Evolutionary conservation across 92 coral and sea anemone species (phyloP).

Genomic region (Parazoanthus swiftii): DNA sequence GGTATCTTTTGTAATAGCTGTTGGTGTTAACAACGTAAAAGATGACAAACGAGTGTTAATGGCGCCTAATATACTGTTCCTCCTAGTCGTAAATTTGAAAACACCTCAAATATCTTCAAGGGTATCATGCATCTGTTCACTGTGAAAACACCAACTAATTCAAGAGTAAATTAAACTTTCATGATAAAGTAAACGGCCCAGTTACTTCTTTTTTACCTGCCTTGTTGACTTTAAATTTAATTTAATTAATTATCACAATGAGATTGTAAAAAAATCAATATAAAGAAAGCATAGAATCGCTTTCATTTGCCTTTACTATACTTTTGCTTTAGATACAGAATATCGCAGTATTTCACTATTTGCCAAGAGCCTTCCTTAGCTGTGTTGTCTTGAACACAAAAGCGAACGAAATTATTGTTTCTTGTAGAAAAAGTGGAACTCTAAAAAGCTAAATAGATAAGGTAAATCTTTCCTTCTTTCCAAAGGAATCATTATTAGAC

Average conservation of each 20-base stretch:
- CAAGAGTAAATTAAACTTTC: not conserved
- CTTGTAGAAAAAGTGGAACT: not conserved
- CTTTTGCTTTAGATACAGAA: not conserved
- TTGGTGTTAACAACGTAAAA: not conserved
- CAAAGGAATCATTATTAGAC: not conserved
- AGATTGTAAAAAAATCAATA: not conserved
- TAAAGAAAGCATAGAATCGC: too few species aligned
- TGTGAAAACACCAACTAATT: too few species aligned
- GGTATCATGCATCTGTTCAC: not conserved
- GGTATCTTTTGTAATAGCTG: conserved; percentile 5
- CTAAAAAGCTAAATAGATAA: not conserved
- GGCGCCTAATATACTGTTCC: not conserved
- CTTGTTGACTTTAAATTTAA: not conserved
- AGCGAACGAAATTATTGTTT: not conserved
- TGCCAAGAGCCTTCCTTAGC: too few species aligned
- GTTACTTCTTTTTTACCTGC: not conserved
- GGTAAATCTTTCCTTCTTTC: not conserved
- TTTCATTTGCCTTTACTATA: too few species aligned
- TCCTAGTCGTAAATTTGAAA: not conserved
- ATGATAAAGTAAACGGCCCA: too few species aligned
- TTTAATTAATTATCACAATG: too few species aligned
- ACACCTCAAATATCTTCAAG: not conserved
- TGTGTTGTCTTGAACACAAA: not conserved
- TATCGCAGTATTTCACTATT: not conserved
- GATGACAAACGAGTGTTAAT: conserved; percentile 18